phyloP scores from a whole-genome alignment of 2,888 invertebrate species.

The Brenthis hecate region DNA sequence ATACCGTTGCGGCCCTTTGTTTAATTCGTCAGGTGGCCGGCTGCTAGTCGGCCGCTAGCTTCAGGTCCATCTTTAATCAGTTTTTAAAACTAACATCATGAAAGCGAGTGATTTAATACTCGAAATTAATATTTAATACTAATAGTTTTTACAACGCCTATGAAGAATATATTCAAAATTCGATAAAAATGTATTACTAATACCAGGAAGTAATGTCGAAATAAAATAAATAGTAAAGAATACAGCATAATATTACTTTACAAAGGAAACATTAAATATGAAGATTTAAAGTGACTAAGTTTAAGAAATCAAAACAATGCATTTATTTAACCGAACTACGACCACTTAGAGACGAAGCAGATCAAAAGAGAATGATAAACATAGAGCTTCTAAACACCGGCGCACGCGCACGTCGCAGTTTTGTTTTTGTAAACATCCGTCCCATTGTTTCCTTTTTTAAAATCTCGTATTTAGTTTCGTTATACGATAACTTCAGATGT shows the following conservation, averaged over 20 bases:
- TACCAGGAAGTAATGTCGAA: not conserved
- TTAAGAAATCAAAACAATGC: constrained; percentile 1
- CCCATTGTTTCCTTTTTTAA: constrained; percentile 20
- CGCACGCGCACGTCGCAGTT: constrained; percentile 12
- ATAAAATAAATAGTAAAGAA: no score
- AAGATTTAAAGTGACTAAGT: constrained; percentile 1
- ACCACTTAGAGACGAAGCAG: constrained; percentile 11
- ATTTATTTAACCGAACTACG: not conserved
- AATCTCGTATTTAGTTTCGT: constrained; percentile 2
- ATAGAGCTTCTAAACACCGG: constrained; percentile 17
- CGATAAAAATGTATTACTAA: not conserved
- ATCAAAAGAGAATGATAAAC: constrained; percentile 17
- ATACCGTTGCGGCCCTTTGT: no score
- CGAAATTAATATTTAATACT: no score
- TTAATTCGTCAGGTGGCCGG: no score
- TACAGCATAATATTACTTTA: no score
- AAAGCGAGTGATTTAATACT: no score
- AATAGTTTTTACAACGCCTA: no score
- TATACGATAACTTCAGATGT: not conserved
- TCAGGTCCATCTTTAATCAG: no score
- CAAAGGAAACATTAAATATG: constrained; percentile 8
- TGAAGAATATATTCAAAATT: not conserved
- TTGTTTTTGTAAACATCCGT: constrained; percentile 35
- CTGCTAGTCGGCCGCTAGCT: no score
- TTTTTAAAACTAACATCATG: no score